phyloP scores from a whole-genome alignment of 2,797 vertebrate species.

The Cichlasoma orientale region DNA sequence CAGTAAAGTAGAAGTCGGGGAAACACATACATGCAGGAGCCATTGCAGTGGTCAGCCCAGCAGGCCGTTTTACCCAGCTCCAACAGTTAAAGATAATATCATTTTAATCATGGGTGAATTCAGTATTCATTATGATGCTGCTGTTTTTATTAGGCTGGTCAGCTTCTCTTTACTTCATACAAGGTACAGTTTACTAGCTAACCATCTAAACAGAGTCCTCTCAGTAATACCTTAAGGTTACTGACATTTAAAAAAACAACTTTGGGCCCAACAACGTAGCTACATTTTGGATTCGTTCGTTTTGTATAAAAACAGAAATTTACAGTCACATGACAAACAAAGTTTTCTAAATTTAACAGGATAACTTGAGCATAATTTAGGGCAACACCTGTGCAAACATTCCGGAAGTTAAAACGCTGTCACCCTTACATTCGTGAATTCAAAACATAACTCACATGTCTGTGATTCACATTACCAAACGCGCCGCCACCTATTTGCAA shows the following conservation, averaged over 20 bases:
- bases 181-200: neutral
- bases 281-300: neutral
- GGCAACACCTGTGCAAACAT: neutral
- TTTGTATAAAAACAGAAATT: neutral
- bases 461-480: neutral
- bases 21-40: neutral
- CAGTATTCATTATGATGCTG: neutral
- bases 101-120: neutral
- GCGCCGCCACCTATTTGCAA: neutral
- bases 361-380: too few relatives aligned
- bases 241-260: neutral
- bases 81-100: neutral
- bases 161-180: neutral
- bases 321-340: neutral
- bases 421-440: neutral
- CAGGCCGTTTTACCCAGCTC: neutral
- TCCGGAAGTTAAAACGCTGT: neutral
- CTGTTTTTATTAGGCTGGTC: neutral
- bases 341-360: neutral
- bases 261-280: neutral
- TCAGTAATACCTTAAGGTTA: neutral
- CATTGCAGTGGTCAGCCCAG: neutral
- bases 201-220: neutral
- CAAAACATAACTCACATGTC: neutral
- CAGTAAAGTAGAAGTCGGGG: neutral